A percentile compares a stretch with the other conserved stretches of the same genome.
Conservation (phyloP, 2,888 invertebrate species). For the Ormyrus pomaceus region DNA sequence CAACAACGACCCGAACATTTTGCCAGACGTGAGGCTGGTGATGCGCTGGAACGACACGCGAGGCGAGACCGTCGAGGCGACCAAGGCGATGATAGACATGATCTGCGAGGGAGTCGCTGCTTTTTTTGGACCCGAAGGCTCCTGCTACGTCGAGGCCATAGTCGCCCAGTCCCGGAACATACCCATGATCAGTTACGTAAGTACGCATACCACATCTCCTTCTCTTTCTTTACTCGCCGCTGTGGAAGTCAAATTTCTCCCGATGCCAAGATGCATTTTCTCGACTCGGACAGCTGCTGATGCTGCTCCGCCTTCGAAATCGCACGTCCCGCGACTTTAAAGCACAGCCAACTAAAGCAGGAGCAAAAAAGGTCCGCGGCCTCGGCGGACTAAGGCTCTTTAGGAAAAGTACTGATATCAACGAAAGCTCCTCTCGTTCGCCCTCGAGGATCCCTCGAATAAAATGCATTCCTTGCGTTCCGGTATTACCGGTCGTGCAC, state of each 20-base stretch:
- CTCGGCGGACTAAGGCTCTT: too few species aligned
- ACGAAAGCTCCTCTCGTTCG: too few species aligned
- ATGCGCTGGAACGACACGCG: slow-evolving; percentile 90
- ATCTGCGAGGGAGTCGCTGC: slow-evolving; percentile 92
- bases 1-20: slow-evolving; percentile 82
- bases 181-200: slow-evolving; percentile 98
- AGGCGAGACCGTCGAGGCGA: slow-evolving; percentile 90
- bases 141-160: slow-evolving; percentile 95
- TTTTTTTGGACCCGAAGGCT: slow-evolving; percentile 97
- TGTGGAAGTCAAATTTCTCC: too few species aligned
- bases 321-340: too few species aligned
- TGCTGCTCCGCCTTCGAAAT: too few species aligned
- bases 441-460: not conserved
- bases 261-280: too few species aligned
- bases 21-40: slow-evolving; percentile 85
- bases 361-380: too few species aligned
- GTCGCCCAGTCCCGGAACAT: slow-evolving; percentile 95
- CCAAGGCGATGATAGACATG: slow-evolving; percentile 91
- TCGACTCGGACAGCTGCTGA: too few species aligned
- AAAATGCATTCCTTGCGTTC: slow-evolving; percentile 25
- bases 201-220: slow-evolving; percentile 73
- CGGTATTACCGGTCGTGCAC: slow-evolving; percentile 51
- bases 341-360: too few species aligned
- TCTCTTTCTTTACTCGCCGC: too few species aligned
- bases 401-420: too few species aligned